A percentile compares a stretch with the other conserved stretches of the same genome.
Conservation (phyloP, 2,888 invertebrate species). For the Melanargia galathea region DNA sequence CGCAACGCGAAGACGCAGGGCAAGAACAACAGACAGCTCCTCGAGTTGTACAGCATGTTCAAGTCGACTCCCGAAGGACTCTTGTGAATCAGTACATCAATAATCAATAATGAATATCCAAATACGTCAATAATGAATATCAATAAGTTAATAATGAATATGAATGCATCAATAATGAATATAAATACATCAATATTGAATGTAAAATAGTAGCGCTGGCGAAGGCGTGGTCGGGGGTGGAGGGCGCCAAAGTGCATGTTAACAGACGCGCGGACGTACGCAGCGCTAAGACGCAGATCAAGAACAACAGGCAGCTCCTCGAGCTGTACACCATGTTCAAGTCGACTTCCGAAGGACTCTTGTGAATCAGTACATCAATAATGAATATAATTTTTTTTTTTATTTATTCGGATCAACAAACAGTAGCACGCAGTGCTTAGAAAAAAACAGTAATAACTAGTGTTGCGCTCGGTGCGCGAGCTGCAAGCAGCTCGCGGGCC, state of each 20-base stretch:
- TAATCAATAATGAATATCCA: no score
- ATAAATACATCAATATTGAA: no score
- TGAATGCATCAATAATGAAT: no score
- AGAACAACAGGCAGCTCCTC: slow-evolving; percentile 53
- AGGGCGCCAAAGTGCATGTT: slow-evolving; percentile 64
- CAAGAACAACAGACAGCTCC: slow-evolving; percentile 54
- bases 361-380: slow-evolving; percentile 43
- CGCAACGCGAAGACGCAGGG: slow-evolving; percentile 48
- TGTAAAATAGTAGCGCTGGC: slow-evolving; percentile 60
- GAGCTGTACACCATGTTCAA: slow-evolving; percentile 60
- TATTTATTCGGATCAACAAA: no score
- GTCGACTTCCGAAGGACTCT: slow-evolving; percentile 48
- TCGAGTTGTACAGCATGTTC: slow-evolving; percentile 57
- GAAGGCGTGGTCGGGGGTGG: slow-evolving; percentile 58
- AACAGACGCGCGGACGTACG: slow-evolving; percentile 58
- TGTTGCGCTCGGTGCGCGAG: no score
- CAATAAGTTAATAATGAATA: no score
- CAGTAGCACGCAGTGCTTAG: no score
- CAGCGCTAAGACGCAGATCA: slow-evolving; percentile 48
- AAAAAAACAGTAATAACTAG: no score
- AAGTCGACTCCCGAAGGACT: slow-evolving; percentile 52
- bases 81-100: slow-evolving; percentile 42
- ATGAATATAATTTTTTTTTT: no score
- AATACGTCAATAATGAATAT: no score
- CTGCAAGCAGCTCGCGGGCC: no score